Evolutionary conservation across 1,140 invertebrate species (phyloP).

Genomic region (Trichomalopsis sarcophagae): DNA sequence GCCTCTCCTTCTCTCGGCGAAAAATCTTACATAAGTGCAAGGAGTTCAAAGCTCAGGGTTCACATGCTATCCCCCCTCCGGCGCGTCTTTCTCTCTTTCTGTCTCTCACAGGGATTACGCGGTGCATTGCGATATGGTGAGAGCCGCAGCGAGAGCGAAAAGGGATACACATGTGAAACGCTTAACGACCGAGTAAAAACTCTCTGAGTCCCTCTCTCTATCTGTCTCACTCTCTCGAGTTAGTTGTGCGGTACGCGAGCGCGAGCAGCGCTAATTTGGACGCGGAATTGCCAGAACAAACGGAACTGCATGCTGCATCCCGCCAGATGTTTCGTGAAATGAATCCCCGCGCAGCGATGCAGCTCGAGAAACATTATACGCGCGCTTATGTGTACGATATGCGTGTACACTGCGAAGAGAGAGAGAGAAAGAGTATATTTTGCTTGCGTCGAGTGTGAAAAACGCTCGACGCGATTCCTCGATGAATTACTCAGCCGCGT

Average conservation of each 20-base stretch:
- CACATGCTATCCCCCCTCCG: conserved; percentile 1
- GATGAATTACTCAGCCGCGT: background rate
- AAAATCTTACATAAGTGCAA: conserved; percentile 33
- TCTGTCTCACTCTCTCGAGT: background rate
- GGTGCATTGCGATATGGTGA: conserved; percentile 34
- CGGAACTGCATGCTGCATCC: conserved; percentile 71
- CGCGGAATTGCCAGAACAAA: conserved; percentile 71
- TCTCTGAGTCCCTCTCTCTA: background rate
- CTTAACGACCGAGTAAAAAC: conserved; percentile 69
- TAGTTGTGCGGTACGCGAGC: background rate
- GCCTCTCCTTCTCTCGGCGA: background rate
- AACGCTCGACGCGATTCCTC: background rate
- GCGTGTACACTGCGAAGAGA: too few species aligned
- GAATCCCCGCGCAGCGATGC: conserved; percentile 60
- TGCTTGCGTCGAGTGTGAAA: background rate
- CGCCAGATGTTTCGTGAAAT: conserved; percentile 70
- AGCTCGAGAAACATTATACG: conserved; percentile 38
- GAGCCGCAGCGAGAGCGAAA: conserved; percentile 13
- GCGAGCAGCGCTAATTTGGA: conserved; percentile 70
- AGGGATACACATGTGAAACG: conserved; percentile 68
- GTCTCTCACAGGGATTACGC: conserved; percentile 54
- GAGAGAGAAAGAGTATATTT: too few species aligned
- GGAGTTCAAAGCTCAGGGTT: conserved; percentile 17
- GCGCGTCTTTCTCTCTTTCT: too few species aligned
- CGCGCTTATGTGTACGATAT: background rate